phyloP scores from a whole-genome alignment of 2,888 invertebrate species.

The Galerucella pusilla region DNA sequence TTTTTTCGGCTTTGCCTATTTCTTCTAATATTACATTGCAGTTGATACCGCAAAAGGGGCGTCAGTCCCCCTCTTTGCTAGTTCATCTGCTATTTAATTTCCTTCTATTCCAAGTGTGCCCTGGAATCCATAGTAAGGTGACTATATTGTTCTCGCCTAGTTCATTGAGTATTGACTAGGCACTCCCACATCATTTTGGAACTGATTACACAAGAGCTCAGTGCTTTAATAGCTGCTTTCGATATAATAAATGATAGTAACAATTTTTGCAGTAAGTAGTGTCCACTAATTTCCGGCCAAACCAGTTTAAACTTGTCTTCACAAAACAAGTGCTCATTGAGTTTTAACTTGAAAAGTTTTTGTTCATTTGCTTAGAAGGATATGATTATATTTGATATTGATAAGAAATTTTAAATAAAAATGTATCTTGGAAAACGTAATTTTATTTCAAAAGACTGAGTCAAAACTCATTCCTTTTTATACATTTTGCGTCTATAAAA shows the following conservation, averaged over 20 bases:
- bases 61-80: too few species aligned
- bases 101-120: too few species aligned
- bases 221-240: background rate
- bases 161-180: too few species aligned
- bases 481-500: background rate
- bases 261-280: background rate
- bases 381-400: background rate
- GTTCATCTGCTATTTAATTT: too few species aligned
- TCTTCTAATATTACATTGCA: too few species aligned
- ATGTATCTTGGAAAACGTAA: background rate
- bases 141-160: too few species aligned
- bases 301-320: background rate
- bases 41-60: too few species aligned
- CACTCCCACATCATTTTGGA: too few species aligned
- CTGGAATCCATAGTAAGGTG: too few species aligned
- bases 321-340: background rate
- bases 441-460: background rate
- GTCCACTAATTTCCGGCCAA: slow-evolving; percentile 2
- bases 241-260: background rate
- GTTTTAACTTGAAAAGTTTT: background rate
- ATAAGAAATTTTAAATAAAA: background rate
- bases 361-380: background rate
- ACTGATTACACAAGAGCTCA: too few species aligned
- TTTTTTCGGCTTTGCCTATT: too few species aligned
- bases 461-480: background rate